phyloP scores from a whole-genome alignment of 2,888 invertebrate genomes.

The Teinopalpus imperialis region DNA sequence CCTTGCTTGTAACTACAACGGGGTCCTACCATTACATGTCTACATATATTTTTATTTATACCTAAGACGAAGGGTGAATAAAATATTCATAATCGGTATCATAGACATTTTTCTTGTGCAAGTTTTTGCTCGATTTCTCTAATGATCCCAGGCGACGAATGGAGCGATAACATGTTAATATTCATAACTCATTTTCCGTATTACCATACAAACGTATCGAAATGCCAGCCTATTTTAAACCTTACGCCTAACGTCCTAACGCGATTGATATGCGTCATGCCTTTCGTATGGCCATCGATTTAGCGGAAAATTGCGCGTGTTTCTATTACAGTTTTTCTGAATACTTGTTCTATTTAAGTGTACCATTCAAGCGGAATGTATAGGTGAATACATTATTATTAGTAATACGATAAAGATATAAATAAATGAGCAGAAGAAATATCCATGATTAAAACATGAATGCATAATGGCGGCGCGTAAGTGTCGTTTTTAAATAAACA shows the following conservation, averaged over 20 bases:
- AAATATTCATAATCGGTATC: background rate
- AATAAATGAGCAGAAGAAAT: background rate
- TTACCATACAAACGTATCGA: constrained; percentile 40
- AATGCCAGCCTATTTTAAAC: no score
- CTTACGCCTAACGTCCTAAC: no score
- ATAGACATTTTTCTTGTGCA: background rate
- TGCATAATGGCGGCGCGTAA: background rate
- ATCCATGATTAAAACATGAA: background rate
- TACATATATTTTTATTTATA: no score
- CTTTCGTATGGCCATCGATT: constrained; percentile 7
- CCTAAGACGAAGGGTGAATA: background rate
- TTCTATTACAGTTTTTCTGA: background rate
- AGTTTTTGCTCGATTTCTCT: constrained; percentile 27
- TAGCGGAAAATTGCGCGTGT: constrained; percentile 4
- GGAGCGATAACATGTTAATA: constrained; percentile 41
- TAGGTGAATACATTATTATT: no score
- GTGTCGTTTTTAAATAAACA: no score
- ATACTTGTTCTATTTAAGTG: background rate
- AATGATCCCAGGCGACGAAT: constrained; percentile 37
- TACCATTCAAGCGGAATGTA: constrained; percentile 8
- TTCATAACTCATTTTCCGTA: constrained; percentile 35
- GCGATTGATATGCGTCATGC: no score
- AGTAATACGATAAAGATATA: no score
- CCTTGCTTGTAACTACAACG: no score
- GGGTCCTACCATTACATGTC: no score